These are phyloP conservation scores for Dunckerocampus dactyliophorus DNA, from an alignment of 2,113 vertebrate species.

Conservation along the genomic window DNA sequence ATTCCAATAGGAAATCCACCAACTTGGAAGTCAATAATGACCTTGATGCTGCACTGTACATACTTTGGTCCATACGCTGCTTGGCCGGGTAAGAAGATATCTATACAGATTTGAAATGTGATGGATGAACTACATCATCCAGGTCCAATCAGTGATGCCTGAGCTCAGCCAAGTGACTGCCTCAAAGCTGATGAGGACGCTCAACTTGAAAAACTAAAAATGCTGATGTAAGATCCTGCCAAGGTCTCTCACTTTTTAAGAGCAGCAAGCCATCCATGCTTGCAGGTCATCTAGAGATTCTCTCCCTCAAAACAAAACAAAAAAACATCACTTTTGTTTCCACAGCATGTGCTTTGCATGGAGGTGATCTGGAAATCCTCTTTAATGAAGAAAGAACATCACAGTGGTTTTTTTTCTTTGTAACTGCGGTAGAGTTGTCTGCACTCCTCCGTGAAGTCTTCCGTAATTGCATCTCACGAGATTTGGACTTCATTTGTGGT, in stretches of 20 bases:
- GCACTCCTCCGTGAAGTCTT: constrained; percentile 30
- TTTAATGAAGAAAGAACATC: constrained; percentile 38
- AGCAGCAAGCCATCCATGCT: background rate
- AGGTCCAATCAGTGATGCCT: background rate
- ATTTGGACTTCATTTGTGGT: constrained; percentile 52
- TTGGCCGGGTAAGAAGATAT: background rate
- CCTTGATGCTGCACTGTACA: too few relatives aligned
- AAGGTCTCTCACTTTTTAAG: background rate
- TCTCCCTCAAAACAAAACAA: background rate
- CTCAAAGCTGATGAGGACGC: constrained; percentile 3
- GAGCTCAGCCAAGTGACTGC: background rate
- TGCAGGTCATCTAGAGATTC: background rate
- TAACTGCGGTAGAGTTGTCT: constrained; percentile 30
- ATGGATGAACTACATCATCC: background rate
- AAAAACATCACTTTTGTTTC: background rate
- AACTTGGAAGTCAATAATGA: too few relatives aligned
- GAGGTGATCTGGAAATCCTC: constrained; percentile 29
- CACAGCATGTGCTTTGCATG: background rate
- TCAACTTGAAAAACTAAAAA: background rate
- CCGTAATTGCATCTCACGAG: constrained; percentile 62
- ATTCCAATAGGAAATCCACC: too few relatives aligned
- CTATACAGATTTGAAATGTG: background rate
- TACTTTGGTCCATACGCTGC: too few relatives aligned
- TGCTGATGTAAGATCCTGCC: constrained; percentile 1
- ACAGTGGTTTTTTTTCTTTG: constrained; percentile 16